Evolutionary conservation across 2,888 invertebrate species (phyloP).

Genomic region (Papilio protenor): DNA sequence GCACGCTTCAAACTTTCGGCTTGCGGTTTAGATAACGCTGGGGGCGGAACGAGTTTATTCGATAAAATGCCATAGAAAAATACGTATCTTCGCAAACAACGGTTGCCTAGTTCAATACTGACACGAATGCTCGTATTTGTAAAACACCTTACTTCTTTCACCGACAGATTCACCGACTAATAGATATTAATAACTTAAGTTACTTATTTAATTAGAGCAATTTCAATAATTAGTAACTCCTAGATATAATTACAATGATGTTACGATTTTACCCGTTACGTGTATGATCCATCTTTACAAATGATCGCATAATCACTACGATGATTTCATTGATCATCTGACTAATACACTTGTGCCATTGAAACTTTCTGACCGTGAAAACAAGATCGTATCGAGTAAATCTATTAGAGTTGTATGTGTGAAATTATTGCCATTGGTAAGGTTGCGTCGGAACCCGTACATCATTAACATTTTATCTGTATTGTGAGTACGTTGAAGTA

Average conservation of each 20-base stretch:
- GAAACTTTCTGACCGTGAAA: constrained; percentile 31
- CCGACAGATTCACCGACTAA: no score
- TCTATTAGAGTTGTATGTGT: constrained; percentile 30
- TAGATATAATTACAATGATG: not conserved
- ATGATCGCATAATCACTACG: not conserved
- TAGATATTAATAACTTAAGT: no score
- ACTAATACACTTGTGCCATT: constrained; percentile 36
- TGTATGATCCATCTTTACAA: constrained; percentile 7
- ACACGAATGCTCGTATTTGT: not conserved
- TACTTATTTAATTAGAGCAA: no score
- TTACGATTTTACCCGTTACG: not conserved
- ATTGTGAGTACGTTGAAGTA: not conserved
- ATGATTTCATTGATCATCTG: constrained; percentile 33
- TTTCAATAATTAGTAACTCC: not conserved
- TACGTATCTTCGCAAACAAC: not conserved
- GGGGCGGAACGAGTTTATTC: constrained; percentile 14
- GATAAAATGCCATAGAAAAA: constrained; percentile 1
- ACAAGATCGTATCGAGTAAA: constrained; percentile 30
- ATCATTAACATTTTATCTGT: constrained; percentile 7
- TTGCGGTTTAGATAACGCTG: constrained; percentile 21
- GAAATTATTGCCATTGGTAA: constrained; percentile 29
- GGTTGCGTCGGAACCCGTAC: not conserved
- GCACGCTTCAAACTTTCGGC: constrained; percentile 14
- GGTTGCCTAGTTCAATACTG: constrained; percentile 6
- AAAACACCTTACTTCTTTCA: not conserved